phyloP scores from a whole-genome alignment of 2,888 invertebrate genomes.

The Tipula helvola region DNA sequence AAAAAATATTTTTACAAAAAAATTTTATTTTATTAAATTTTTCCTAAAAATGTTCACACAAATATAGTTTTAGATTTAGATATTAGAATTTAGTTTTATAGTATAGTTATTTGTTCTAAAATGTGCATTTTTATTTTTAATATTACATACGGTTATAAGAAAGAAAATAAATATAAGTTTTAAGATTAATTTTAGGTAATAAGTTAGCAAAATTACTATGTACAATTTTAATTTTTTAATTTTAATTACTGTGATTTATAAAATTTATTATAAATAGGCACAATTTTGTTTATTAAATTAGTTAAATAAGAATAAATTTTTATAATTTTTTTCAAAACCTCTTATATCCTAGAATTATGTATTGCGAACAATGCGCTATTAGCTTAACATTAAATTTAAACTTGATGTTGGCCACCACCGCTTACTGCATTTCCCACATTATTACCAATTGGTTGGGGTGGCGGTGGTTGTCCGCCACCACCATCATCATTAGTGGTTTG shows the following conservation, averaged over 20 bases:
- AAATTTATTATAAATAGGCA: constrained; percentile 4
- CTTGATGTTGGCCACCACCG: neutral
- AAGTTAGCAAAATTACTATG: neutral
- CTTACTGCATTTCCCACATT: constrained; percentile 4
- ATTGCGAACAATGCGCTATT: neutral
- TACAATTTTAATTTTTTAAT: neutral
- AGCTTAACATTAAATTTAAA: neutral
- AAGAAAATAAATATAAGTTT: neutral
- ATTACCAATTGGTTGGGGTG: neutral
- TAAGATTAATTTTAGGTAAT: neutral
- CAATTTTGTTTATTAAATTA: neutral
- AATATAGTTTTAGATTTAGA: neutral
- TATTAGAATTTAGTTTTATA: neutral
- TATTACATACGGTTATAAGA: neutral
- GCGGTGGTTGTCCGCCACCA: neutral
- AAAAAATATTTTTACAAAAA: neutral
- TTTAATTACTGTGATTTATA: neutral
- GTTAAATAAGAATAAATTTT: neutral
- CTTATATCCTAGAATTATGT: neutral
- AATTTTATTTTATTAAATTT: neutral
- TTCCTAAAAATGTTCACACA: neutral
- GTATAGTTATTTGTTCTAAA: neutral
- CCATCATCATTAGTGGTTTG: constrained; percentile 11
- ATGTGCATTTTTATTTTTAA: neutral
- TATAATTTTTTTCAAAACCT: neutral